Conservation (phyloP, 2,797 vertebrate species). For the Schizopygopsis pylzovi region DNA sequence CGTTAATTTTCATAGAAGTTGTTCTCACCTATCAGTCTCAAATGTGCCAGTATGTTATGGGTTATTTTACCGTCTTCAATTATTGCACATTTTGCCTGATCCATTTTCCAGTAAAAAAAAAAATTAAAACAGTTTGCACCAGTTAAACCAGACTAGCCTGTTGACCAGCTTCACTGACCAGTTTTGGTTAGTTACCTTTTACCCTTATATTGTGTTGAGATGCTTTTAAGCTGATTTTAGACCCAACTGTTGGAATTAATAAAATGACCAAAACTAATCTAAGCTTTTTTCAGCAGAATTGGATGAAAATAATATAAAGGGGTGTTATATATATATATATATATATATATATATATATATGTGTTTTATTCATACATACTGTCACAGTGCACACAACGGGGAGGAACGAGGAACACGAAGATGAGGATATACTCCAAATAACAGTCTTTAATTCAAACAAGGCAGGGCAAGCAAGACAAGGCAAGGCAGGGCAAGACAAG, state of each 20-base stretch:
- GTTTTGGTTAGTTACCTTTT: neutral
- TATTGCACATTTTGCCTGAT: neutral
- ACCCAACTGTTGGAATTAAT: neutral
- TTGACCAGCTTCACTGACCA: neutral
- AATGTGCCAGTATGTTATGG: neutral
- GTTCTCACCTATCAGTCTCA: neutral
- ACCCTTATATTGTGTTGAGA: neutral
- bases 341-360: too few species aligned
- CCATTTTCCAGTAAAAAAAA: slow-evolving; percentile 32
- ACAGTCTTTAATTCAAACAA: too few species aligned
- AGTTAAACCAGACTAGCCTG: neutral
- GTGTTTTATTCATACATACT: too few species aligned
- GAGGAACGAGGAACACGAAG: too few species aligned
- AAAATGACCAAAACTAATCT: neutral
- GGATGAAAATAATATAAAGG: too few species aligned
- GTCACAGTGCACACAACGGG: too few species aligned
- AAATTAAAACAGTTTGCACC: neutral
- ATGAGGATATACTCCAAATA: too few species aligned
- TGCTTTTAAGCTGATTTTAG: neutral
- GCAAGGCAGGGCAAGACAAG: too few species aligned
- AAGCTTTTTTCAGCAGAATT: too few species aligned
- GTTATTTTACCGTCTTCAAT: slow-evolving; percentile 15
- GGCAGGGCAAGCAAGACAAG: too few species aligned
- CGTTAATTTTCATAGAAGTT: slow-evolving; percentile 34
- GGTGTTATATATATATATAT: too few species aligned